Base-by-base conservation (phyloP, 2,797 vertebrate species). In the Phoebastria nigripes region DNA sequence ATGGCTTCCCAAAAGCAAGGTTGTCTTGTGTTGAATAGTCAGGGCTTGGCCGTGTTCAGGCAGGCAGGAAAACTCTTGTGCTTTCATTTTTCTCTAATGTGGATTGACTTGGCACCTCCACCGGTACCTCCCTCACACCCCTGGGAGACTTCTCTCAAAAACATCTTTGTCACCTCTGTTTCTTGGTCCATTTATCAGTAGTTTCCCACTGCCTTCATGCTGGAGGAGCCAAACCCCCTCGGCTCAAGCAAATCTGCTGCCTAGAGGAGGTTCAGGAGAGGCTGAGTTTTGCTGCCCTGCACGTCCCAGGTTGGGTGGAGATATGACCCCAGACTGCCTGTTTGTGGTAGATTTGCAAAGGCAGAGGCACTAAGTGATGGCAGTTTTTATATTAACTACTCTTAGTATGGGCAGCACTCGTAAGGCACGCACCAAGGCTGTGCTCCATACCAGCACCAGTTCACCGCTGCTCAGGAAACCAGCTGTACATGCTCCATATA, bases 101-200 rank as follows among this genome's bases (percentile, higher is more conserved):
- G 33, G n/a, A 14, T 52, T 59, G 59, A 37, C 22, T 42, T 5
- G 26, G 15, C 22, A 35, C 52, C 31, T 47, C 41, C 12, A 11
- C 59, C 42, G n/a, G 37, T 35, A 44, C 65, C 22, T 70, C 26
- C 44, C 39, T 61, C 24, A 0, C 25, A 42, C 47, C 29, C 4
- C 26, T 2, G 6, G 15, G 21, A 56, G 12, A 16, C 49, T 31
- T 31, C 13, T 16, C 55, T 37, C 10, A 7, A 41, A 31, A 44
- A 56, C 6, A 0, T 12, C 31, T n/a, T 42, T 0, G 1, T 42
- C 47, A 25, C 61, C 35, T 29, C 35, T 7, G 2, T 49, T 47
- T 56, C 35, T 42, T 16, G n/a, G 31, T 25, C 35, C 33, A 5
- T 35, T 61, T 69, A 21, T 39, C 44, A 25, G 49, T 31, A 14